A percentile compares a stretch with the other conserved stretches of the same genome.
Evolutionary conservation across 2,113 vertebrate genomes (phyloP).

Genomic region (Bos taurus): ARS-UCD2.0 NC_037329.1:95888001-95888500

Average conservation of each 20-base stretch:
- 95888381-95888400: slow-evolving; percentile 2
- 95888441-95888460: slow-evolving; percentile 48
- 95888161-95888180: slow-evolving; percentile 76
- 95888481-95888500: slow-evolving; percentile 54
- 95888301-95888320: slow-evolving; percentile 52
- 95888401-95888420: slow-evolving; percentile 43
- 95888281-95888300: slow-evolving; percentile 61
- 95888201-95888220: slow-evolving; percentile 76
- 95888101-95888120: slow-evolving; percentile 60
- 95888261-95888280: slow-evolving; percentile 74
- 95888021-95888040: slow-evolving; percentile 27
- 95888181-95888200: slow-evolving; percentile 75
- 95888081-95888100: slow-evolving; percentile 46
- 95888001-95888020: slow-evolving; percentile 6
- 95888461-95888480: slow-evolving; percentile 16
- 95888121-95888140: slow-evolving; percentile 61
- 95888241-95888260: slow-evolving; percentile 77
- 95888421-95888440: slow-evolving; percentile 44
- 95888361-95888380: slow-evolving; percentile 45
- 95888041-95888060: slow-evolving; percentile 47
- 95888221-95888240: slow-evolving; percentile 76
- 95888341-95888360: slow-evolving; percentile 47
- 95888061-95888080: slow-evolving; percentile 48
- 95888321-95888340: slow-evolving; percentile 55
- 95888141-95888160: slow-evolving; percentile 66